These are phyloP conservation scores for Mesodorylaimus sp. DNA, from an alignment of 2,888 invertebrate genomes.

Conservation along the genomic window DNA sequence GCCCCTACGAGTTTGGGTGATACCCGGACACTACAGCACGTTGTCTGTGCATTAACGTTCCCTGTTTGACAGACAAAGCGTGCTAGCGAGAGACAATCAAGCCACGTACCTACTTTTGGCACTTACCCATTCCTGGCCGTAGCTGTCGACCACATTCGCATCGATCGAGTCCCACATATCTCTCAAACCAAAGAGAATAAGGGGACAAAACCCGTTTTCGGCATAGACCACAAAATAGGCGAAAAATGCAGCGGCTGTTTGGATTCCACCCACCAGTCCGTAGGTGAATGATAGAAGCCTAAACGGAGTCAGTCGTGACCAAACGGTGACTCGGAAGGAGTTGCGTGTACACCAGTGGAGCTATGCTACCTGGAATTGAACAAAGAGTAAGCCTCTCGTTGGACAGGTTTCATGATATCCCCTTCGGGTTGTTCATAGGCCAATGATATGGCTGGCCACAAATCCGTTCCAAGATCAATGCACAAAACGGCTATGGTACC, in stretches of 20 bases:
- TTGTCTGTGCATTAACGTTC: no score
- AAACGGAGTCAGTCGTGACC: no score
- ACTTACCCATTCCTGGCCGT: conserved; percentile 97
- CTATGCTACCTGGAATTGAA: no score
- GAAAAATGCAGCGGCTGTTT: conserved; percentile 99
- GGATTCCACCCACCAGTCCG: conserved; percentile 99
- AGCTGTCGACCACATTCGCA: conserved; percentile 91
- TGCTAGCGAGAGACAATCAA: no score
- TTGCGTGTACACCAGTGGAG: no score
- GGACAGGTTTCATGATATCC: conserved; percentile 50
- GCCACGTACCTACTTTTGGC: no score
- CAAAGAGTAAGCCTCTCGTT: conserved; percentile 48
- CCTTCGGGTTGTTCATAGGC: conserved; percentile 53
- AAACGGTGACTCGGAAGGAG: no score
- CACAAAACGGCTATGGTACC: conserved; percentile 40
- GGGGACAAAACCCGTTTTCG: conserved; percentile 91
- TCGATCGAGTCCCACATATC: conserved; percentile 97
- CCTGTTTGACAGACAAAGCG: no score
- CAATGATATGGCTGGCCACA: conserved; percentile 51
- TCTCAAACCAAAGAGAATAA: conserved; percentile 73
- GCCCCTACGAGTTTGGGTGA: no score
- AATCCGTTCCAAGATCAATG: conserved; percentile 41
- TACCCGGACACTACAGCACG: no score
- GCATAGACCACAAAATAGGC: conserved; percentile 99
- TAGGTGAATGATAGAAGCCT: conserved; percentile 96